phyloP scores from a whole-genome alignment of 2,113 vertebrate genomes.

The Siniperca knerii region DNA sequence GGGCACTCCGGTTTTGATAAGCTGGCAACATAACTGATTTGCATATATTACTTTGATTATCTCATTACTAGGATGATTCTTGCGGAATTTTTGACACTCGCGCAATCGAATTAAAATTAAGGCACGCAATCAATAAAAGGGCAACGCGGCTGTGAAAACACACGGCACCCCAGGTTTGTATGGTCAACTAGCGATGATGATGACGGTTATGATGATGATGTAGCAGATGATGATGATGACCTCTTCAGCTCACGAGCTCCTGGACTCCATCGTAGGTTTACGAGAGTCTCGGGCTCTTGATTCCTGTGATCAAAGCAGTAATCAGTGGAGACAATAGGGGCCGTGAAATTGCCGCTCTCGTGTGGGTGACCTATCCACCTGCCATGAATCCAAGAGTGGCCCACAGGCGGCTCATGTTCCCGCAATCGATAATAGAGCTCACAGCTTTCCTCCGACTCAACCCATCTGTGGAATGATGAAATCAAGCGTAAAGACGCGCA shows the following conservation, averaged over 20 bases:
- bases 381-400: constrained; percentile 78
- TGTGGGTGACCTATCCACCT: constrained; percentile 78
- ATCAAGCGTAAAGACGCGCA: constrained; percentile 76
- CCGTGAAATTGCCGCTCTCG: constrained; percentile 75
- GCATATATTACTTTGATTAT: constrained; percentile 99
- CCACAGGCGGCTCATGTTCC: constrained; percentile 66
- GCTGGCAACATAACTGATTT: constrained; percentile 98
- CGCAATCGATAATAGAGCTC: constrained; percentile 77
- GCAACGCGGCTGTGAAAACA: constrained; percentile 78
- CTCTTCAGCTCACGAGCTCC: constrained; percentile 70
- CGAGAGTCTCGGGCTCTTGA: constrained; percentile 71
- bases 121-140: constrained; percentile 88
- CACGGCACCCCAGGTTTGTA: constrained; percentile 57
- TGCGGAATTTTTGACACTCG: constrained; percentile 90
- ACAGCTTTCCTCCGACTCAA: constrained; percentile 67
- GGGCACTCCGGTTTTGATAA: constrained; percentile 99
- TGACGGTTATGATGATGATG: constrained; percentile 45
- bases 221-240: constrained; percentile 62
- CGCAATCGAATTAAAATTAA: constrained; percentile 88
- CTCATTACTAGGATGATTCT: constrained; percentile 99
- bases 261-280: constrained; percentile 60
- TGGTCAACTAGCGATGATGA: constrained; percentile 73
- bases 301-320: constrained; percentile 79
- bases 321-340: constrained; percentile 82
- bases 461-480: constrained; percentile 72